Percentiles rank a stretch among this genome's conserved stretches.
phyloP scores from a whole-genome alignment of 2,888 invertebrate genomes.

The Periphyllus acericola region DNA sequence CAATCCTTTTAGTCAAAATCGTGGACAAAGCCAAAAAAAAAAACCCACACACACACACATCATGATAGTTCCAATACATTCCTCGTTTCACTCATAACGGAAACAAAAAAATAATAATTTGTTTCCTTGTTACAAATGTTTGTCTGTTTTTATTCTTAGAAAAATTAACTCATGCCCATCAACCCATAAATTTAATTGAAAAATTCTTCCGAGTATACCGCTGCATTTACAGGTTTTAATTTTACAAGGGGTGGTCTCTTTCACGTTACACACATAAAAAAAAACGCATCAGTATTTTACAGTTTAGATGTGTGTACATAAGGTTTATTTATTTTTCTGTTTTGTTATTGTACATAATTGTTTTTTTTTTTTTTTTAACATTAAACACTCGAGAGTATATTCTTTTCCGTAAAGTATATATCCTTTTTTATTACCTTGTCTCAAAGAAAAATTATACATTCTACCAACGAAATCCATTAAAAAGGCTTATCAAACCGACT shows the following conservation, averaged over 20 bases:
- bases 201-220: neutral
- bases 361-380: neutral
- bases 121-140: no score
- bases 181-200: neutral
- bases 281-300: neutral
- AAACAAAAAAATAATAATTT: no score
- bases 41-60: no score
- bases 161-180: neutral
- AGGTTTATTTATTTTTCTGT: slow-evolving; percentile 2
- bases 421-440: neutral
- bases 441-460: slow-evolving; percentile 41
- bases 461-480: slow-evolving; percentile 11
- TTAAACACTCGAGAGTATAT: neutral
- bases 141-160: neutral
- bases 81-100: no score
- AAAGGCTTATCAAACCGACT: slow-evolving; percentile 26
- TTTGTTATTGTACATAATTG: neutral
- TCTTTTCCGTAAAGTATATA: slow-evolving; percentile 3
- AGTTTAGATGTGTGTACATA: neutral
- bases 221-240: neutral
- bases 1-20: no score
- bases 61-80: no score
- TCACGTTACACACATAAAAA: neutral
- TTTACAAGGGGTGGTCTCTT: neutral
- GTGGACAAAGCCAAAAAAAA: no score